These are phyloP conservation scores for Rhopalosiphum maidis DNA, from an alignment of 1,140 invertebrate genomes.

Conservation along the genomic window DNA sequence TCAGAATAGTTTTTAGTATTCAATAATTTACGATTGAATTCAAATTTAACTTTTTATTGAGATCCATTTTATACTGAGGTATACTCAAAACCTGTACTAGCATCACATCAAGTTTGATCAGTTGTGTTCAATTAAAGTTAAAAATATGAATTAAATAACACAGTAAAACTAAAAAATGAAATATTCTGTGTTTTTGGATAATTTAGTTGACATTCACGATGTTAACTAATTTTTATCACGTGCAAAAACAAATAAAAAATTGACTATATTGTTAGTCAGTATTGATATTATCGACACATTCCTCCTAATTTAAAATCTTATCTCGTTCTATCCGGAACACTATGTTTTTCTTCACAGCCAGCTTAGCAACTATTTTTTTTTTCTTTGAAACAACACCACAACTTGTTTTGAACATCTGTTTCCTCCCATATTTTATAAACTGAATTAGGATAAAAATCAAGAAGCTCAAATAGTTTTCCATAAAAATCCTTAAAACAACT, in stretches of 20 bases:
- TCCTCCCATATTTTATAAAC: background rate
- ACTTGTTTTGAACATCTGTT: background rate
- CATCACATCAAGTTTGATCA: too few relatives aligned
- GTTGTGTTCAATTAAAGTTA: too few relatives aligned
- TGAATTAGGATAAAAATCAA: background rate
- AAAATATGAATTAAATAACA: too few relatives aligned
- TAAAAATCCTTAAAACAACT: background rate
- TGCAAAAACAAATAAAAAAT: background rate
- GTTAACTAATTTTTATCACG: background rate
- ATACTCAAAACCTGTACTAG: background rate
- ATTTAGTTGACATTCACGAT: background rate
- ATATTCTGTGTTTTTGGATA: background rate
- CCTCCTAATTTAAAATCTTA: background rate
- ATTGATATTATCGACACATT: background rate
- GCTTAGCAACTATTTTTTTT: background rate
- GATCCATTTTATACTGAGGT: background rate
- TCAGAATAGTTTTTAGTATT: background rate
- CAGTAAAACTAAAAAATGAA: background rate
- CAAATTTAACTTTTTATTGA: background rate
- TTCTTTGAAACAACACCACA: background rate
- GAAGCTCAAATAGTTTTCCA: background rate
- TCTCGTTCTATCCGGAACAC: background rate
- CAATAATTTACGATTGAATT: background rate
- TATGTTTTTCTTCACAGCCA: background rate
- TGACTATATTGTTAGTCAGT: background rate